These are phyloP conservation scores for Paracentrotus lividus DNA, from an alignment of 53 echinoderm and acorn worm genomes.

Conservation along the genomic window DNA sequence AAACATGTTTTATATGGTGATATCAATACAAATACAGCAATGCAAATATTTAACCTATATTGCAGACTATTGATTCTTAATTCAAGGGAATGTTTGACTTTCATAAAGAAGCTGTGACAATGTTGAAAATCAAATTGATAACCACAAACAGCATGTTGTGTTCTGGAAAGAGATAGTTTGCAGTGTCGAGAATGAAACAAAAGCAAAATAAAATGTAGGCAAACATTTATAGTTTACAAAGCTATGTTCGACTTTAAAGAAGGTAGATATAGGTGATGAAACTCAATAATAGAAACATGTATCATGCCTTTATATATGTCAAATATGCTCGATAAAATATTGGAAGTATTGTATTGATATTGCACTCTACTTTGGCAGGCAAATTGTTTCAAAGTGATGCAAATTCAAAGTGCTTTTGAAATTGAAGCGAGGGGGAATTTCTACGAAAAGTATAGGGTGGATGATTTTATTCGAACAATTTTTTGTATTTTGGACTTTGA, in stretches of 20 bases:
- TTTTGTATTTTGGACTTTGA: neutral
- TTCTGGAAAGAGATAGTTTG: neutral
- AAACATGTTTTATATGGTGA: too few species aligned
- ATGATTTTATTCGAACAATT: neutral
- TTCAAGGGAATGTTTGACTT: too few species aligned
- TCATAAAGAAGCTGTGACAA: too few species aligned
- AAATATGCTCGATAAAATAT: conserved; percentile 1
- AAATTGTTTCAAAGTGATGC: neutral
- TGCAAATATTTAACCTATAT: too few species aligned
- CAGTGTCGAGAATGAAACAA: neutral
- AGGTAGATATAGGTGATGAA: neutral
- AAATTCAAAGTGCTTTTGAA: conserved; percentile 11
- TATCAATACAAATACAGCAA: too few species aligned
- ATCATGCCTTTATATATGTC: too few species aligned
- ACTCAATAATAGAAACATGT: neutral
- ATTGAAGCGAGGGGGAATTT: neutral
- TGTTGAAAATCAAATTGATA: neutral
- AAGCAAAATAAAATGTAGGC: neutral
- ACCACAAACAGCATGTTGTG: neutral
- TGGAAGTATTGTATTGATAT: conserved; percentile 33
- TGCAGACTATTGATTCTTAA: too few species aligned
- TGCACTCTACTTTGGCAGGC: neutral
- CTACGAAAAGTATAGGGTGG: neutral
- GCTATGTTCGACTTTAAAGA: neutral
- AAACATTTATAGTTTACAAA: too few species aligned